phyloP scores from a whole-genome alignment of 2,888 invertebrate genomes.

The Chromoteleia sp. region DNA sequence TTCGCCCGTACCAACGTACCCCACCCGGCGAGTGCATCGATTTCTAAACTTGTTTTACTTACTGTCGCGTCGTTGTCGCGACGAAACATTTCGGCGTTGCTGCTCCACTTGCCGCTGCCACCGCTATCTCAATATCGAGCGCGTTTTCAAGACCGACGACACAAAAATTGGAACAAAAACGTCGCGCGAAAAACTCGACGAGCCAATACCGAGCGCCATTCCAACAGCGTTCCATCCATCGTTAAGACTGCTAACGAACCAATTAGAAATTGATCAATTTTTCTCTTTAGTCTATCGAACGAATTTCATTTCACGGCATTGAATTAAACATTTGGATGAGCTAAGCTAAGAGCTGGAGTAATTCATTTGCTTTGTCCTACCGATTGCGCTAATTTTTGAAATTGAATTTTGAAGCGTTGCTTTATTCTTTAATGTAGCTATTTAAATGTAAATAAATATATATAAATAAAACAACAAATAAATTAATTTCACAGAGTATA shows the following conservation, averaged over 20 bases:
- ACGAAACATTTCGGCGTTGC: constrained; percentile 61
- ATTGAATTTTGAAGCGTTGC: too few species aligned
- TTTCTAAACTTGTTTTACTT: constrained; percentile 70
- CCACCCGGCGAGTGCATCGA: constrained; percentile 67
- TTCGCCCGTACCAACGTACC: constrained; percentile 45
- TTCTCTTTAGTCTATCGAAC: not conserved
- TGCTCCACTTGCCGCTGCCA: constrained; percentile 46
- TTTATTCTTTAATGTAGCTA: too few species aligned
- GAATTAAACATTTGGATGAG: too few species aligned
- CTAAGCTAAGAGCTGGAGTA: too few species aligned
- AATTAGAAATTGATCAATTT: constrained; percentile 18
- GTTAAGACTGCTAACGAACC: not conserved
- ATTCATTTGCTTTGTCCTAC: too few species aligned
- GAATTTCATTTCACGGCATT: too few species aligned
- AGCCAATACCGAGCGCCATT: not conserved
- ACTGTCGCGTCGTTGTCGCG: constrained; percentile 67
- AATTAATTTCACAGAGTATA: too few species aligned
- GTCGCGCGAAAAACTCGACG: constrained; percentile 1
- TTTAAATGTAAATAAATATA: too few species aligned
- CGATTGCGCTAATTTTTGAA: too few species aligned
- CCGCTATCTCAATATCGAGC: constrained; percentile 48
- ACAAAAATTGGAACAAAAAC: constrained; percentile 29
- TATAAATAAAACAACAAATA: too few species aligned
- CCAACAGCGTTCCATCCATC: not conserved
- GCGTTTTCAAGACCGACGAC: constrained; percentile 17